Conservation (phyloP, 2,888 invertebrate species). For the Ditula angustiorana region DNA sequence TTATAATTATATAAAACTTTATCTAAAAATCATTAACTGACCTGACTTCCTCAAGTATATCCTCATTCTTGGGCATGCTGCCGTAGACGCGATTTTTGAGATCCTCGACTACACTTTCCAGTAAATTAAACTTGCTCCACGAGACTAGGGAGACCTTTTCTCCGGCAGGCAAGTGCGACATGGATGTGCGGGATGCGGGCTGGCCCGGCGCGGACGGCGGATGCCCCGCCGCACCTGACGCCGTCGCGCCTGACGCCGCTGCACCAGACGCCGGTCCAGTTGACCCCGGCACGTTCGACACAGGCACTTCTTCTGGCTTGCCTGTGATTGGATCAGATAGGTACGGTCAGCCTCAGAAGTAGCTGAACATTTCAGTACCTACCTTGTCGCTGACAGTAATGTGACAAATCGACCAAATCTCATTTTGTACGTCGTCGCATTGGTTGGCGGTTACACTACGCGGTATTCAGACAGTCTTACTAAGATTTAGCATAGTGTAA, state of each 20-base stretch:
- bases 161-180: neutral
- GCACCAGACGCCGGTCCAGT: no score
- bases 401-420: no score
- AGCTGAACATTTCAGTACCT: no score
- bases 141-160: constrained; percentile 78
- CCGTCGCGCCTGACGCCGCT: no score
- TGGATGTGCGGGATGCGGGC: neutral
- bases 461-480: no score
- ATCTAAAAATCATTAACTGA: constrained; percentile 1
- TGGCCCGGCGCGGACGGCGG: neutral
- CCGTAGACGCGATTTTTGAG: constrained; percentile 73
- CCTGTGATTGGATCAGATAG: neutral
- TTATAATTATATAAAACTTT: no score
- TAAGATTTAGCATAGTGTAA: no score
- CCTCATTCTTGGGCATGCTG: constrained; percentile 73
- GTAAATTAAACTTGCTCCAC: constrained; percentile 72
- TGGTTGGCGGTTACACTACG: no score
- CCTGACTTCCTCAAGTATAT: constrained; percentile 76
- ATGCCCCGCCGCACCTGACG: neutral
- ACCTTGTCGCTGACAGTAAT: no score
- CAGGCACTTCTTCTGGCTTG: neutral
- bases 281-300: neutral
- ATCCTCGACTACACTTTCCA: constrained; percentile 69
- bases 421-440: no score
- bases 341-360: neutral